Evolutionary conservation across 2,888 invertebrate genomes (phyloP), one percentile per base, ranked within the genome.

Genomic region (Eugnorisma glareosa): DNA sequence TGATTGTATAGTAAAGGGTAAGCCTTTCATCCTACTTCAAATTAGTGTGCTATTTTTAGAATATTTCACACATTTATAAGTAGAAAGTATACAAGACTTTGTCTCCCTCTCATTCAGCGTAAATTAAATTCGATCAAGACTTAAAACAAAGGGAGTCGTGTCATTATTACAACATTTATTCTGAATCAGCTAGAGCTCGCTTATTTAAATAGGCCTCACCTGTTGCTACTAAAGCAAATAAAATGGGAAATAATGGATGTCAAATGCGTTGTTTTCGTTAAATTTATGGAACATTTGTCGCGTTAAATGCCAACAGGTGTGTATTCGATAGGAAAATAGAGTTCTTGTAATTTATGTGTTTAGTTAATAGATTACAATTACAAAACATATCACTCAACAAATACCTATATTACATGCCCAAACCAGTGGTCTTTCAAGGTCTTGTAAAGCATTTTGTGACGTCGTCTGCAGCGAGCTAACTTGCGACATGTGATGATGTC

Each of bases 271-370:
- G 74, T 82, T 75, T 75, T 73, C 24, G n/a, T 67, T 68, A 15
- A 73, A 73, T 82, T 77, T 73, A 84, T 81, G 37, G 35, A n/a
- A 81, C 48, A 67, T 77, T 81, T 77, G 43, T 77, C 43, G 54
- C 24, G 54, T 57, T 73, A 68, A 71, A 74, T 66, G 31, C 68
- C 73, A 83, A 75, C 76, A 83, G 83, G 73, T 83, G 80, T 73
- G 57, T 57, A 72, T 51, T 79, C 24, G 3, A 59, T 37, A 45
- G 59, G 64, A 48, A 61, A 71, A 75, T 75, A 68, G 37, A 73
- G 15, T 71, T 73, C 37, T 77, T 43, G 37, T 67, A 77, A 84
- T 73, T 61, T 63, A 64, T 48, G 70, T 45, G 24, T 77, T 67
- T 63, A 7, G 57, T 72, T 61, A 73, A 54, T 75, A 28, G 69